These are phyloP conservation scores for Gymnopithys bicolor DNA, from an alignment of 2,797 vertebrate species.

Conservation along the genomic window DNA sequence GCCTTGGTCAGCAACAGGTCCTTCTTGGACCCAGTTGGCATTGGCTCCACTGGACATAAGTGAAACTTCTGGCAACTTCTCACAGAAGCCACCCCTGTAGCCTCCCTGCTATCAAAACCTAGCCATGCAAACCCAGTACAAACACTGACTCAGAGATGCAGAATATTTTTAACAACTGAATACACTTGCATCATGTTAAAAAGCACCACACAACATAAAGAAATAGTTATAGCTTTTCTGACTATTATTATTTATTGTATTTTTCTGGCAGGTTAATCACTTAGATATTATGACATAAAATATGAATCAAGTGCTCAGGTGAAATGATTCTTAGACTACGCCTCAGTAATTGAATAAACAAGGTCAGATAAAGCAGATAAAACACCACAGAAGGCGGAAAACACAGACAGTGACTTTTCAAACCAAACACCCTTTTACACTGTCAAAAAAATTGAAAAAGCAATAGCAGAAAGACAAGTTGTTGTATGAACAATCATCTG, in stretches of 20 bases:
- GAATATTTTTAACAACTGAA: background rate
- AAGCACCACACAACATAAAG: background rate
- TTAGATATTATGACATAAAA: background rate
- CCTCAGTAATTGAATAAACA: background rate
- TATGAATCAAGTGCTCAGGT: background rate
- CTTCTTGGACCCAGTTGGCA: background rate
- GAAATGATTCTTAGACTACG: background rate
- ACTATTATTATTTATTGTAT: background rate
- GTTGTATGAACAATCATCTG: background rate
- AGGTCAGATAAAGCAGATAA: background rate
- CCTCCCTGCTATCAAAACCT: background rate
- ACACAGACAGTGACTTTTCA: background rate
- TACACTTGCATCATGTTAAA: background rate
- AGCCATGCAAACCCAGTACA: background rate
- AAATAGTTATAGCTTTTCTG: background rate
- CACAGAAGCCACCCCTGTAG: background rate
- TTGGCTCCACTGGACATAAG: rapidly evolving
- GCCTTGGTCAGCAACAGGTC: background rate
- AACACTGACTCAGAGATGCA: background rate
- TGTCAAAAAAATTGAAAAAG: background rate
- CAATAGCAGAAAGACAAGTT: background rate
- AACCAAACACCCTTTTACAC: background rate
- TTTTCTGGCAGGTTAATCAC: background rate
- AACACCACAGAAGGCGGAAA: background rate
- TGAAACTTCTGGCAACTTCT: background rate